Conservation (phyloP, 2,797 vertebrate genomes). For the Tympanoctomys barrerae region DNA sequence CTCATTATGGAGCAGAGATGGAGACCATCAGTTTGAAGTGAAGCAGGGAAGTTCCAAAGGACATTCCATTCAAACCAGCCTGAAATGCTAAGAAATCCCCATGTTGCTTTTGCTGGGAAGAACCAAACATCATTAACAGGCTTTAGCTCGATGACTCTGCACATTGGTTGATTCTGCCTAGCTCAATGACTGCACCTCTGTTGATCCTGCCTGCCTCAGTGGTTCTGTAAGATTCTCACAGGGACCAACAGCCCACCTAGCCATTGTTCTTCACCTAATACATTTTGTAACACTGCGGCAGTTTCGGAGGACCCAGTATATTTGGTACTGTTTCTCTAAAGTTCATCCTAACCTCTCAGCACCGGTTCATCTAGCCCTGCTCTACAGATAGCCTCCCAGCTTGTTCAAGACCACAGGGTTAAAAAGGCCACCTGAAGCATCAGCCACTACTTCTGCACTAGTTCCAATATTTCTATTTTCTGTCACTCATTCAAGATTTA, state of each 20-base stretch:
- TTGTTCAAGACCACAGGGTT: background rate
- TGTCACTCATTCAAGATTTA: background rate
- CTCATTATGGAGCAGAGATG: background rate
- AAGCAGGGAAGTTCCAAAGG: background rate
- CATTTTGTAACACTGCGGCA: background rate
- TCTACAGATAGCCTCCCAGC: background rate
- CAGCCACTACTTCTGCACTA: background rate
- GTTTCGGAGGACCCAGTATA: background rate
- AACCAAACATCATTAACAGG: background rate
- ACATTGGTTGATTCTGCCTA: background rate
- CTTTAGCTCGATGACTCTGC: background rate
- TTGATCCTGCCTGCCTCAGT: background rate
- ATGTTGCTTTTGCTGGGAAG: constrained; percentile 1
- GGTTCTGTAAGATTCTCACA: background rate
- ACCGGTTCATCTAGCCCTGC: background rate
- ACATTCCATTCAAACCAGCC: background rate
- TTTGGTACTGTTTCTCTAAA: background rate
- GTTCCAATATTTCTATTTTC: background rate
- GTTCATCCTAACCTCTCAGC: background rate
- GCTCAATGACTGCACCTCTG: background rate
- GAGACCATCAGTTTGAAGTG: background rate
- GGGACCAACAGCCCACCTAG: background rate
- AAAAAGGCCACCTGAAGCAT: background rate
- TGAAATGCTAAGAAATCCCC: background rate
- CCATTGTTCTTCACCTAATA: background rate